Base-by-base conservation (phyloP, 1,140 invertebrate species). In the Schlechtendalia chinensis region DNA sequence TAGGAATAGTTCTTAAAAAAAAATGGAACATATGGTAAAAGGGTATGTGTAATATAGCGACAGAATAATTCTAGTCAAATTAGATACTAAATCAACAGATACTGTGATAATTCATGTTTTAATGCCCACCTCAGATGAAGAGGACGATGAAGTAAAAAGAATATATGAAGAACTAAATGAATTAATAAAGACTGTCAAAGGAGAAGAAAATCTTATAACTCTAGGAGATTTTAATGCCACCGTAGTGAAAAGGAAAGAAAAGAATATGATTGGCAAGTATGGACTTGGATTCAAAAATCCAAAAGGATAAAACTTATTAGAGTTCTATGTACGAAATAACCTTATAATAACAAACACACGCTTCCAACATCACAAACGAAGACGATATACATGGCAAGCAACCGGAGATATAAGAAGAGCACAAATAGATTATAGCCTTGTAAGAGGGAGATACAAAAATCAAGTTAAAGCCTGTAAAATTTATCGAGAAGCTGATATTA, bases 401-500 rank as follows among this genome's bases (percentile, higher is more conserved):
- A 84, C 85, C 22, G 45, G 45, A 16, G 83, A 85, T 79, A 82
- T 84, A 50, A 81, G 85, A 14, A 69, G 85, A 74, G 86, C 85
- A 81, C 85, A 85, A 82, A 86, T 86, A 74, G 85, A 86, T 79
- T 86, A 83, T 74, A 83, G 86, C 0, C 54, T 84, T 24, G 83
- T 85, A 5, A 84, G 84, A 27, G 82, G 82, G 54, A 56, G 84
- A 22, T 86, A 83, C 69, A 80, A 81, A 80, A 86, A 85, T 81
- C 77, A 59, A 75, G 32, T 85, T 0, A 85, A 83, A 72, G 81
- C 81, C 63, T 83, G 74, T 17, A 83, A 84, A 82, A 84, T 83
- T 77, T 86, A 83, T 67, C 81, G 74, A 22, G 81, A 77, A 54
- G 65, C 75, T 19, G 80, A 83, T 67, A 67, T 79, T 59, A 81